Base-by-base conservation (phyloP, 2,888 invertebrate species). In the Bruchidius siliquastri region DNA sequence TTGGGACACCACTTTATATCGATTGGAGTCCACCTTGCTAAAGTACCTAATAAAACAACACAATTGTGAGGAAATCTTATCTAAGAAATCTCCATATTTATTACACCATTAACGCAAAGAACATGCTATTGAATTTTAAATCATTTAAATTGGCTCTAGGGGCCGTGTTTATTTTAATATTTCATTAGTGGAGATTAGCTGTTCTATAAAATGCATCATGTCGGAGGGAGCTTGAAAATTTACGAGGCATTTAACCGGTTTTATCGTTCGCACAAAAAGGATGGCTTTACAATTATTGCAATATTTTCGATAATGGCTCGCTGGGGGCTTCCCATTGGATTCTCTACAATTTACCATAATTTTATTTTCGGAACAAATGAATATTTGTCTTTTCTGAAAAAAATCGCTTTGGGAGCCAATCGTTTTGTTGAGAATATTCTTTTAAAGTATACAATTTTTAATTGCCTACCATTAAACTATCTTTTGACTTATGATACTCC, bases 71-170 rank as follows among this genome's bases (percentile, higher is more conserved):
- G 79, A 81, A 83, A n/a, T 84, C 83, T 84, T 84, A 84, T 84
- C 84, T 80, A 77, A 76, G 74, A 77, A 82, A 85, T 85, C 85
- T 84, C 84, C 84, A 84, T 85, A 84, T 85, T 85, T 85, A 85
- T 85, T 83, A 83, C 82, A 81, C 84, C 83, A 85, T 85, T 84
- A 85, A 84, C 83, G 83, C 84, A 83, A 77, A 81, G 81, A 83
- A 84, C 84, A 83, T 84, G 83, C 83, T 79, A 84, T 84, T 84
- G 84, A 85, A 85, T 84, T 85, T 85, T 83, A 84, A 84, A 85
- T 84, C 82, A 82, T 84, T 84, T 81, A 84, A 84, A 85, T 85
- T 83, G 83, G 83, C 49, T 13, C 49, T 49, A 49, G 49, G 49
- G 49, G 49, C 49, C 13, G 81, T 80, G 79, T 81, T 79, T 77